Percentiles rank a stretch among this genome's conserved stretches.
Conservation (phyloP, 2,113 vertebrate species). For the Uropsilus gracilis region DNA sequence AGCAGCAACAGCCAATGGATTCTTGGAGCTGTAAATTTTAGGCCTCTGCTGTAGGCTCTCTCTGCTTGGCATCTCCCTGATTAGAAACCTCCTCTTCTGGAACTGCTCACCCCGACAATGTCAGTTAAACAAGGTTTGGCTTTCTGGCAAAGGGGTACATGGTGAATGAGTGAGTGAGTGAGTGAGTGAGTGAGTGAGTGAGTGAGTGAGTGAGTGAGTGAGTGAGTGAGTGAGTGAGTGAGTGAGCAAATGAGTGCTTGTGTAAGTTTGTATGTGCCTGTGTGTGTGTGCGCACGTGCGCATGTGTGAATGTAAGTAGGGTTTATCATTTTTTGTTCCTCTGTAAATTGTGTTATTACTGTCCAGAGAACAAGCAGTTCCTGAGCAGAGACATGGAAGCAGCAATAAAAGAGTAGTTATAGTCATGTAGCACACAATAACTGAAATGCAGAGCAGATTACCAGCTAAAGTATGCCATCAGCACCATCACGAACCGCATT, state of each 20-base stretch:
- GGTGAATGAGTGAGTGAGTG: not conserved
- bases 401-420: constrained; percentile 25
- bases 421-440: constrained; percentile 16
- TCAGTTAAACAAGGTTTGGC: constrained; percentile 17
- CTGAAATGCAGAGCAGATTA: constrained; percentile 49
- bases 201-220: not conserved
- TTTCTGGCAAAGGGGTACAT: not conserved
- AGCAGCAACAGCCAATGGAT: constrained; percentile 17
- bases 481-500: not conserved
- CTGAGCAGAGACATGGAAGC: constrained; percentile 9
- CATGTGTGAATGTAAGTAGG: not conserved
- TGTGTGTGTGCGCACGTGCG: not conserved
- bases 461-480: constrained; percentile 11
- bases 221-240: not conserved
- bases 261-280: no score
- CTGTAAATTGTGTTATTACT: constrained; percentile 59
- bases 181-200: not conserved
- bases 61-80: constrained; percentile 70
- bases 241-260: not conserved
- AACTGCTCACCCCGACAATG: constrained; percentile 35
- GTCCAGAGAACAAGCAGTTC: constrained; percentile 55
- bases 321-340: not conserved
- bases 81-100: constrained; percentile 79
- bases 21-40: constrained; percentile 68
- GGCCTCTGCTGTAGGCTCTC: constrained; percentile 61